phyloP scores from a whole-genome alignment of 2,797 vertebrate genomes.

The Pantherophis vulpinus region DNA sequence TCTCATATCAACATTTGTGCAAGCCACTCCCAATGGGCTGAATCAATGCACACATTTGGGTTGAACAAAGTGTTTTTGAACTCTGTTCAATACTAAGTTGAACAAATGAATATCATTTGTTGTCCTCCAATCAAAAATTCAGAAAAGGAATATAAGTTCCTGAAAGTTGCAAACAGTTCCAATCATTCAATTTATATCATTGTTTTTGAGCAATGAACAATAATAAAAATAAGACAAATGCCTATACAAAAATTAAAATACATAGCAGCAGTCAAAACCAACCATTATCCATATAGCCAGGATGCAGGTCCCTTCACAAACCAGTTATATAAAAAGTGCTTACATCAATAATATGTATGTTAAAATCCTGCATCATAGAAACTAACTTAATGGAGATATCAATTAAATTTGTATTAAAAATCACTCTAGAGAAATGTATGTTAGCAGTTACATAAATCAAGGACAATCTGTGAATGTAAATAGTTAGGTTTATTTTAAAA shows the following conservation, averaged over 20 bases:
- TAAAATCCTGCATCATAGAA: neutral
- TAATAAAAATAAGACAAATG: no score
- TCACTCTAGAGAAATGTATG: neutral
- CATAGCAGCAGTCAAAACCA: neutral
- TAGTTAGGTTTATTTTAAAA: no score
- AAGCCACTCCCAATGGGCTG: neutral
- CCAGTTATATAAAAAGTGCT: neutral
- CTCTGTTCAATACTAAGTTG: no score
- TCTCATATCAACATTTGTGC: neutral
- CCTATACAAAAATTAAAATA: neutral
- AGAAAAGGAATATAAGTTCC: no score
- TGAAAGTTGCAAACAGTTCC: no score
- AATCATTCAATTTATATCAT: no score
- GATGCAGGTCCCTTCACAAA: neutral
- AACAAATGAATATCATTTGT: no score
- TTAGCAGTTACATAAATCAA: neutral
- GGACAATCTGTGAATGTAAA: neutral
- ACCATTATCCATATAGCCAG: neutral
- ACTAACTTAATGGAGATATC: neutral
- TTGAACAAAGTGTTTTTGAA: no score
- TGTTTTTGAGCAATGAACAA: no score
- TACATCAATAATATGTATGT: neutral
- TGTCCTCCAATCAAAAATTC: no score
- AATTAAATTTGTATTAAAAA: neutral
- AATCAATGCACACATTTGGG: neutral